Base-by-base conservation (phyloP, 2,888 invertebrate genomes). In the Amphiduros pacificus region DNA sequence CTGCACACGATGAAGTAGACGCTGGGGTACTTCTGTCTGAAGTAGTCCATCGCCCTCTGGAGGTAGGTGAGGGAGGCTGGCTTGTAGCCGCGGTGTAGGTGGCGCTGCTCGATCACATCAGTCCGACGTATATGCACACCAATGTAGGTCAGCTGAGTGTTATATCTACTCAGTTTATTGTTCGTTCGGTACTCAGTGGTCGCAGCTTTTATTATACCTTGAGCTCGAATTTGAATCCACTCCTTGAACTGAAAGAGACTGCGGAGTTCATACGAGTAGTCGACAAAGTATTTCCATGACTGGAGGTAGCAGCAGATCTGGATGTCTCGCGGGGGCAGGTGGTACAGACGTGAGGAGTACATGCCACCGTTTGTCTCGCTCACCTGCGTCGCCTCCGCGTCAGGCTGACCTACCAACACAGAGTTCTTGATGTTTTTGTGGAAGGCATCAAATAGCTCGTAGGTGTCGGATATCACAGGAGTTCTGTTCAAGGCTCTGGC, bases 241-340 rank as follows among this genome's bases (percentile, higher is more conserved):
- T 22, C 36, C 40, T 55, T 57, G 40, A 64, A 64, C 28, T 24
- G 41, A 27, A 61, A 61, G n/a, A 62, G 36, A n/a, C 50, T n/a
- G 14, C 60, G 40, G 27, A 64, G 28, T n/a, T 55, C 60, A 14
- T 40, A n/a, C 22, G 26, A 48, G 29, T 40, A 63, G 17, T 61
- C 56, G 17, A 40, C 40, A 44, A 64, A 64, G 54, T 64, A 64
- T 27, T 36, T 52, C 64, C 64, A 64, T 1, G 64, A 64, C 52
- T 64, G 64, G 56, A 61, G 52, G 44, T 61, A 64, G 24, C 64
- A 63, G 40, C 50, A 44, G 20, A 64, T n/a, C 22, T 55, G 32
- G 36, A 63, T 49, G 24, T 28, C 61, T 41, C 52, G 36, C 4
- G 44, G 36, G 5, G 53, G 57, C 6, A 59, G 59, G 22, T 52